Evolutionary conservation across 2,888 invertebrate species (phyloP).

Genomic region (Byasa hedistus): DNA sequence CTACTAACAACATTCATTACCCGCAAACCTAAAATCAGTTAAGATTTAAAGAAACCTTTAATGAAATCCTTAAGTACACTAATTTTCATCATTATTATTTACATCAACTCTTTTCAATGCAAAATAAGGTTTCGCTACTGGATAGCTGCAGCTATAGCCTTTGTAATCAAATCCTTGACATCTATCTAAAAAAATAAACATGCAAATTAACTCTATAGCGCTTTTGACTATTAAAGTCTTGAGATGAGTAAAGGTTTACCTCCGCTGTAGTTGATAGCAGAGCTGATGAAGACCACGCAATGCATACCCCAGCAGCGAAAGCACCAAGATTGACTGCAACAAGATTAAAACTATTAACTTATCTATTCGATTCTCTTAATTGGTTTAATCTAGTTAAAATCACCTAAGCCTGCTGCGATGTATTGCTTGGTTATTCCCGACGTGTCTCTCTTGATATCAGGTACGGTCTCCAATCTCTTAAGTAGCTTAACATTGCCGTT

Average conservation of each 20-base stretch:
- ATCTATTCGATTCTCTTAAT: not conserved
- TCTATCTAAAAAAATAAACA: too few relatives aligned
- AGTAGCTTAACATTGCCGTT: conserved; percentile 58
- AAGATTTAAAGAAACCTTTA: too few relatives aligned
- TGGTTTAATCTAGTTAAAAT: not conserved
- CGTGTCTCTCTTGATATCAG: conserved; percentile 70
- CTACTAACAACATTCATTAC: too few relatives aligned
- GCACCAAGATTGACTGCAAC: conserved; percentile 79
- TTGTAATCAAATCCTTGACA: too few relatives aligned
- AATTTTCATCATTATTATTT: too few relatives aligned
- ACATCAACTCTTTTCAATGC: too few relatives aligned
- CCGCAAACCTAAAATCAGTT: too few relatives aligned
- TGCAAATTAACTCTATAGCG: too few relatives aligned
- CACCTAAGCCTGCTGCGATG: conserved; percentile 71
- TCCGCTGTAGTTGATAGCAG: conserved; percentile 50
- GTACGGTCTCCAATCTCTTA: conserved; percentile 63
- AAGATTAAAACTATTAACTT: not conserved
- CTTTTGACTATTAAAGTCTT: too few relatives aligned
- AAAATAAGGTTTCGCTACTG: too few relatives aligned
- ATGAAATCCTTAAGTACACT: too few relatives aligned
- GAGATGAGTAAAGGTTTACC: not conserved
- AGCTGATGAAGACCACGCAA: conserved; percentile 81
- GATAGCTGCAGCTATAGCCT: too few relatives aligned
- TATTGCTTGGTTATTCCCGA: conserved; percentile 74
- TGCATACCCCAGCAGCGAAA: conserved; percentile 77